Evolutionary conservation across 2,797 vertebrate species (phyloP).

Genomic region (Setipinna tenuifilis): DNA sequence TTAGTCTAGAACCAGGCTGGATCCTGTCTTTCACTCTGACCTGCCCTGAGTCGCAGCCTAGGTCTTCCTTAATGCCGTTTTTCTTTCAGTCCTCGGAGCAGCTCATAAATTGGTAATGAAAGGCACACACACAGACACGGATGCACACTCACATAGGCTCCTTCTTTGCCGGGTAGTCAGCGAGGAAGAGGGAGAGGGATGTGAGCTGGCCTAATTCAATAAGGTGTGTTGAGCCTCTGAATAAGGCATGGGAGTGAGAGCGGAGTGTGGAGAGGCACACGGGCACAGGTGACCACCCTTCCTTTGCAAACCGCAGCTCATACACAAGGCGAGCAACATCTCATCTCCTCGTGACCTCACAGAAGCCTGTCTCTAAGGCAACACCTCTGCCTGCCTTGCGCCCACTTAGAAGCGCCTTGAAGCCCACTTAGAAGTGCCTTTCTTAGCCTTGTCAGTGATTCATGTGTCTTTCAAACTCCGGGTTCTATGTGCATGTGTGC

Average conservation of each 20-base stretch:
- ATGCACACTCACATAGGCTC: slow-evolving; percentile 32
- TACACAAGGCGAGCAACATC: neutral
- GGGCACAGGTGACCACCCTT: neutral
- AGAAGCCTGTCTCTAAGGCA: slow-evolving; percentile 11
- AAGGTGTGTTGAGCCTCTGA: slow-evolving; percentile 32
- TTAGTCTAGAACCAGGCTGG: neutral
- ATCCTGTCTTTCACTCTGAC: neutral
- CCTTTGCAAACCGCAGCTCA: slow-evolving; percentile 20
- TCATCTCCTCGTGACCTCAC: slow-evolving; percentile 17
- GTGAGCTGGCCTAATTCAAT: slow-evolving; percentile 30
- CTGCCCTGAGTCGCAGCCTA: slow-evolving; percentile 10
- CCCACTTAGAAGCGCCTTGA: neutral
- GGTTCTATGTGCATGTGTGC: no score
- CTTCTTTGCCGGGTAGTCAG: slow-evolving; percentile 27
- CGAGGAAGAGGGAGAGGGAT: slow-evolving; percentile 20
- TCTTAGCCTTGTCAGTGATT: no score
- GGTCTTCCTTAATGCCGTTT: slow-evolving; percentile 38
- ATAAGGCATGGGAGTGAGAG: neutral
- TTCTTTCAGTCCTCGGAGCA: slow-evolving; percentile 21
- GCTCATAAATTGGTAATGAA: slow-evolving; percentile 47
- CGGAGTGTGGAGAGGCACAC: neutral
- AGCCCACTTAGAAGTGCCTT: no score
- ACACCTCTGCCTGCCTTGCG: neutral
- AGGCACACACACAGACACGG: neutral
- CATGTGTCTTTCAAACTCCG: no score